Evolutionary conservation across 2,113 vertebrate genomes (phyloP).

Genomic region (Hypanus sabinus): DNA sequence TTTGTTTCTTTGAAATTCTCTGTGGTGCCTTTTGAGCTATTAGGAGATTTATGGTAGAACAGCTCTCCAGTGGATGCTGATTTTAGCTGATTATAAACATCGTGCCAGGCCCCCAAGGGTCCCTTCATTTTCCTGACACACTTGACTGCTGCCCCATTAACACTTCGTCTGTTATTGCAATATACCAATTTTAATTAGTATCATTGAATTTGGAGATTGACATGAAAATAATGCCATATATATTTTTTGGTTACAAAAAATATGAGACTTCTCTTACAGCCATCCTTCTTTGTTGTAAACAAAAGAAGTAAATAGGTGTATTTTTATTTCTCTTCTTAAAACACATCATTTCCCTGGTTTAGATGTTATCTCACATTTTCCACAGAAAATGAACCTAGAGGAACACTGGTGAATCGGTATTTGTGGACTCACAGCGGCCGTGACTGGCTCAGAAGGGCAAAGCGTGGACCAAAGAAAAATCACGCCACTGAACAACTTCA

Average conservation of each 20-base stretch:
- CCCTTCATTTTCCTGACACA: slow-evolving; percentile 64
- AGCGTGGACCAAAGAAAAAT: slow-evolving; percentile 66
- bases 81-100: slow-evolving; percentile 53
- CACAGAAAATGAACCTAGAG: slow-evolving; percentile 78
- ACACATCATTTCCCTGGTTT: slow-evolving; percentile 24
- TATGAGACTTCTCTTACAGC: slow-evolving; percentile 44
- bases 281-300: slow-evolving; percentile 37
- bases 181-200: slow-evolving; percentile 66
- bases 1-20: slow-evolving; percentile 28
- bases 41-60: slow-evolving; percentile 54
- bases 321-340: neutral
- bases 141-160: slow-evolving; percentile 66
- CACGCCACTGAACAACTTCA: slow-evolving; percentile 63
- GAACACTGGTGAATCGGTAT: slow-evolving; percentile 66
- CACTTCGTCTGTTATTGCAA: slow-evolving; percentile 64
- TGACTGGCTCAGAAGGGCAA: slow-evolving; percentile 54
- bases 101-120: slow-evolving; percentile 60
- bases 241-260: slow-evolving; percentile 40
- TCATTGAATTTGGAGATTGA: slow-evolving; percentile 53
- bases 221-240: slow-evolving; percentile 46
- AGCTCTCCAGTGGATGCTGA: slow-evolving; percentile 42
- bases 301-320: slow-evolving; percentile 19
- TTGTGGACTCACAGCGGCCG: slow-evolving; percentile 51
- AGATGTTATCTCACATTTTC: slow-evolving; percentile 44
- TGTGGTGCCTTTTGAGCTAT: slow-evolving; percentile 46